A percentile compares a stretch with the other conserved stretches of the same genome.
Conservation (phyloP, 1,140 invertebrate genomes). For the Galleria mellonella region DNA sequence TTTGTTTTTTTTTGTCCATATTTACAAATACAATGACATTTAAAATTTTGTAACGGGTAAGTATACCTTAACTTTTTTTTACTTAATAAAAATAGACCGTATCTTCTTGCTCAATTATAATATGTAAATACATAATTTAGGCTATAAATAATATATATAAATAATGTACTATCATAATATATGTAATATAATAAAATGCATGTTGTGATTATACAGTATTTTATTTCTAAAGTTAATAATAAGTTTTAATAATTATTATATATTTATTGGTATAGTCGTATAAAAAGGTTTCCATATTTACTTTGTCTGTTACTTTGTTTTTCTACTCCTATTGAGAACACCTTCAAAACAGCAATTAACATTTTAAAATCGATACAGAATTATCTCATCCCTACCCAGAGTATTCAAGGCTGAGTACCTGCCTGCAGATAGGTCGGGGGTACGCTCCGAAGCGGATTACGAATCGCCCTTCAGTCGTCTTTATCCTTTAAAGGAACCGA, state of each 20-base stretch:
- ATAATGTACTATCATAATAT: too few relatives aligned
- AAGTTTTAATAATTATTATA: too few relatives aligned
- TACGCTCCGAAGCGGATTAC: conserved; percentile 33
- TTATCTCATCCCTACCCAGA: conserved; percentile 3
- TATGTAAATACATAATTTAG: neutral
- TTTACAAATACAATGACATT: conserved; percentile 12
- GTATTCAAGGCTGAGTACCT: conserved; percentile 13
- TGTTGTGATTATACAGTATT: too few relatives aligned
- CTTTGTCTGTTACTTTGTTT: too few relatives aligned
- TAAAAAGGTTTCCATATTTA: too few relatives aligned
- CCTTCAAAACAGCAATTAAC: neutral
- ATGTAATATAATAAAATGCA: too few relatives aligned
- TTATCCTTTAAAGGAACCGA: conserved; percentile 53
- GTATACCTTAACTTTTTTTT: conserved; percentile 5
- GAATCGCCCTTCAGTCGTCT: conserved; percentile 38
- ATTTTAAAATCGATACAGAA: conserved; percentile 8
- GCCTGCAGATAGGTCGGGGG: conserved; percentile 24
- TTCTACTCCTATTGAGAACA: too few relatives aligned
- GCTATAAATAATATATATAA: too few relatives aligned
- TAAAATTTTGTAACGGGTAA: conserved; percentile 5
- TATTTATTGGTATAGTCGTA: too few relatives aligned
- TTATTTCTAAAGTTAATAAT: too few relatives aligned
- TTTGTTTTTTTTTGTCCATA: conserved; percentile 26
- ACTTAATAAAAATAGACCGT: conserved; percentile 9
- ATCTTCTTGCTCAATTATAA: conserved; percentile 7